Conservation (phyloP, 2,888 invertebrate genomes). For the Achlya flavicornis region DNA sequence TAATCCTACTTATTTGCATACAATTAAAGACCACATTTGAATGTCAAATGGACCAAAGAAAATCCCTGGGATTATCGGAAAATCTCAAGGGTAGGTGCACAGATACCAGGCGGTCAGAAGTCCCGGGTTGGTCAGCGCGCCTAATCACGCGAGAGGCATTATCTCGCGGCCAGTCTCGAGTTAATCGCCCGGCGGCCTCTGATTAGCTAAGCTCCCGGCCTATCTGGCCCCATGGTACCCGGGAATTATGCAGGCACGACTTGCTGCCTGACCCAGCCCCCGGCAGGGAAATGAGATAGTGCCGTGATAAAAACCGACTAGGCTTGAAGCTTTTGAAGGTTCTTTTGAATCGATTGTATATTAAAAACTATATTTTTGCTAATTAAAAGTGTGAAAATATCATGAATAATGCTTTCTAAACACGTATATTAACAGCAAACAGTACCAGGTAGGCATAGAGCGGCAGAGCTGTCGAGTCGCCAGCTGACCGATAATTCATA, state of each 20-base stretch:
- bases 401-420: background rate
- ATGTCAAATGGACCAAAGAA: slow-evolving; percentile 53
- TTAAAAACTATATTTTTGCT: background rate
- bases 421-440: background rate
- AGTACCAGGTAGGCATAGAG: slow-evolving; percentile 12
- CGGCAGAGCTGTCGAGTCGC: slow-evolving; percentile 35
- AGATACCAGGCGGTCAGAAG: slow-evolving; percentile 64
- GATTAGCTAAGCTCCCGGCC: slow-evolving; percentile 78
- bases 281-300: slow-evolving; percentile 50
- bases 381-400: background rate
- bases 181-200: slow-evolving; percentile 76
- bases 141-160: slow-evolving; percentile 80
- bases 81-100: slow-evolving; percentile 53
- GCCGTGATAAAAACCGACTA: slow-evolving; percentile 32
- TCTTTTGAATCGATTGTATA: background rate
- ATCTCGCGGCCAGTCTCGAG: slow-evolving; percentile 69
- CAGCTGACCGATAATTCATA: slow-evolving; percentile 71
- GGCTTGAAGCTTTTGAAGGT: background rate
- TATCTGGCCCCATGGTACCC: slow-evolving; percentile 68
- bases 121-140: slow-evolving; percentile 71
- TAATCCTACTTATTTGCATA: slow-evolving; percentile 21
- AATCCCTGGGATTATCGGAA: slow-evolving; percentile 54
- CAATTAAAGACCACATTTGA: slow-evolving; percentile 33
- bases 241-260: slow-evolving; percentile 76
- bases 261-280: slow-evolving; percentile 48